phyloP scores from a whole-genome alignment of 2,888 invertebrate genomes.

The Athrips mouffetella region DNA sequence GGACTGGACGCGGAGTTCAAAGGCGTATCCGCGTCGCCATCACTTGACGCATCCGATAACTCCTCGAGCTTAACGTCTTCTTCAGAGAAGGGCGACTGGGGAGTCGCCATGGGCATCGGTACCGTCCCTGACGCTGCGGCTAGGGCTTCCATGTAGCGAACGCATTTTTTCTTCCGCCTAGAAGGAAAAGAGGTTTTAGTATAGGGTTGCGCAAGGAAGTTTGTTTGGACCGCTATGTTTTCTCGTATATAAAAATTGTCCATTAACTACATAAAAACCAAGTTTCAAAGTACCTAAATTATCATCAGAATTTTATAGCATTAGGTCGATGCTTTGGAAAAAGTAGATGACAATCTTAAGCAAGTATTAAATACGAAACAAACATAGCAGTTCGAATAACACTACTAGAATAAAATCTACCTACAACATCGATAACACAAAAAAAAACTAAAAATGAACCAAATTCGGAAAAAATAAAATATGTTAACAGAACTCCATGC shows the following conservation, averaged over 20 bases:
- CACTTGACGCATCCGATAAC: slow-evolving; percentile 82
- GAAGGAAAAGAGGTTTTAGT: slow-evolving; percentile 37
- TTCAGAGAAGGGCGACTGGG: slow-evolving; percentile 90
- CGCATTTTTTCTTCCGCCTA: slow-evolving; percentile 98
- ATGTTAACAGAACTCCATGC: slow-evolving; percentile 30
- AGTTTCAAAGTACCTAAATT: too few relatives aligned
- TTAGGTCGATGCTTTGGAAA: too few relatives aligned
- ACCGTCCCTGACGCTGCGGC: slow-evolving; percentile 83
- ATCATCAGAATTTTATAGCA: not conserved
- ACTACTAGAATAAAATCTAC: slow-evolving; percentile 20
- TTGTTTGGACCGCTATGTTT: slow-evolving; percentile 27
- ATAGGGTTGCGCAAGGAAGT: slow-evolving; percentile 22
- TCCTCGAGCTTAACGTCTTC: slow-evolving; percentile 84
- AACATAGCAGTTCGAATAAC: slow-evolving; percentile 5
- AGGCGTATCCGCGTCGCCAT: slow-evolving; percentile 74
- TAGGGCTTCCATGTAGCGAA: slow-evolving; percentile 94
- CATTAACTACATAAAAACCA: too few relatives aligned
- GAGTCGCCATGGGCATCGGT: slow-evolving; percentile 85
- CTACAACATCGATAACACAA: slow-evolving; percentile 37
- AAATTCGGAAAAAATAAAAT: slow-evolving; percentile 21
- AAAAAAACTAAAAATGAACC: slow-evolving; percentile 20
- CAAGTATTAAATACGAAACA: not conserved
- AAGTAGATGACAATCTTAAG: too few relatives aligned
- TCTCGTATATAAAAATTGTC: slow-evolving; percentile 16
- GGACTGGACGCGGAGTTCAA: slow-evolving; percentile 71